phyloP scores from a whole-genome alignment of 2,113 vertebrate species.

The Micronycteris hirsuta region DNA sequence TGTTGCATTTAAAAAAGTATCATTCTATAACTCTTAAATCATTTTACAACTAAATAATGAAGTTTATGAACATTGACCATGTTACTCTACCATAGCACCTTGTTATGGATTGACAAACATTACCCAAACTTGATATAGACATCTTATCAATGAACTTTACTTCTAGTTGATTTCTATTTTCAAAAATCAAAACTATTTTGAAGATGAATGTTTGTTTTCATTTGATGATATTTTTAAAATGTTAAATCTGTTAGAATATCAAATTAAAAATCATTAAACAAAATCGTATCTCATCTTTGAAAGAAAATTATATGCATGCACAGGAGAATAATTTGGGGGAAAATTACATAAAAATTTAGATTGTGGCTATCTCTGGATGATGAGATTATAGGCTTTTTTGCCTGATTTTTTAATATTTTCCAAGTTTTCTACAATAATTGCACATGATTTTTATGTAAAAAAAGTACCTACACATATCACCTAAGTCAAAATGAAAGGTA shows the following conservation, averaged over 20 bases:
- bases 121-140: neutral
- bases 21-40: neutral
- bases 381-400: neutral
- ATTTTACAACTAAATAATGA: neutral
- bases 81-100: neutral
- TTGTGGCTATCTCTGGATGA: neutral
- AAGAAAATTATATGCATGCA: neutral
- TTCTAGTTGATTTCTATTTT: neutral
- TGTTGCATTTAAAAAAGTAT: neutral
- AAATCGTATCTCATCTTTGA: neutral
- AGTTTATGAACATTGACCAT: neutral
- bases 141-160: neutral
- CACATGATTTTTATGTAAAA: neutral
- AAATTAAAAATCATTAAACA: neutral
- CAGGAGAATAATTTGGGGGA: neutral
- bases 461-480: neutral
- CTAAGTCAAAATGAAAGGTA: neutral
- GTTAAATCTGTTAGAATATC: neutral
- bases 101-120: neutral
- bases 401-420: neutral
- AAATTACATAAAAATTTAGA: neutral
- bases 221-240: neutral
- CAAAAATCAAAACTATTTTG: conserved; percentile 17
- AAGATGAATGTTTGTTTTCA: neutral
- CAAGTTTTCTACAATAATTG: neutral